A percentile compares a stretch with the other conserved stretches of the same genome.
These are phyloP conservation scores for Clitarchus hookeri DNA, from an alignment of 2,888 invertebrate genomes.

Conservation along the genomic window DNA sequence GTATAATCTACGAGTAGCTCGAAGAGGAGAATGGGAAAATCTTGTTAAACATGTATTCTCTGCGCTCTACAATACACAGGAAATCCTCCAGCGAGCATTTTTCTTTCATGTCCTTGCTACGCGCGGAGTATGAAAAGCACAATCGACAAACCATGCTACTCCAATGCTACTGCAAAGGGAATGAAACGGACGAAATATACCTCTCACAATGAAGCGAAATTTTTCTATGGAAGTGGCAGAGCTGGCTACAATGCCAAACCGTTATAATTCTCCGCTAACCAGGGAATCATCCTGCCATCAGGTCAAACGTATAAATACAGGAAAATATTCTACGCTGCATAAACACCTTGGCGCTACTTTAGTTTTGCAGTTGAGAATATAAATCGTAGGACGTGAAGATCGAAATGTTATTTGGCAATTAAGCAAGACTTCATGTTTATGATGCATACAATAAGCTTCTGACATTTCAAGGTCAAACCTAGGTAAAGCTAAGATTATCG, in stretches of 20 bases:
- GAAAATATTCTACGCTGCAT: no score
- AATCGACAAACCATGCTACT: background rate
- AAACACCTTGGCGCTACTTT: no score
- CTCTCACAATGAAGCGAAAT: background rate
- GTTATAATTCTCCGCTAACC: background rate
- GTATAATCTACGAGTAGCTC: background rate
- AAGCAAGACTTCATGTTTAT: no score
- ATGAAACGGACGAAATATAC: background rate
- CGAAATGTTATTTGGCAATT: no score
- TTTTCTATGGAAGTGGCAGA: background rate
- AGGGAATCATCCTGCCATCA: no score
- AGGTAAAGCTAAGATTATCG: no score
- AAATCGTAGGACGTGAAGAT: no score
- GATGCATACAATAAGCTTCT: no score
- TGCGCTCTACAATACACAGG: background rate
- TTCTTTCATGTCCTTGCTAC: background rate
- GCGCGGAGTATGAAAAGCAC: background rate
- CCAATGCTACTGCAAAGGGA: background rate
- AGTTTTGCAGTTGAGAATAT: no score
- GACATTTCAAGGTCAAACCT: no score
- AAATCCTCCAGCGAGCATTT: background rate
- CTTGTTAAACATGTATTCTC: background rate
- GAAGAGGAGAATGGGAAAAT: background rate
- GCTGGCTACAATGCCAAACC: background rate
- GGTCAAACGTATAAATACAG: no score